Conservation (phyloP, 1,140 invertebrate genomes). For the Drosophila persimilis region DNA sequence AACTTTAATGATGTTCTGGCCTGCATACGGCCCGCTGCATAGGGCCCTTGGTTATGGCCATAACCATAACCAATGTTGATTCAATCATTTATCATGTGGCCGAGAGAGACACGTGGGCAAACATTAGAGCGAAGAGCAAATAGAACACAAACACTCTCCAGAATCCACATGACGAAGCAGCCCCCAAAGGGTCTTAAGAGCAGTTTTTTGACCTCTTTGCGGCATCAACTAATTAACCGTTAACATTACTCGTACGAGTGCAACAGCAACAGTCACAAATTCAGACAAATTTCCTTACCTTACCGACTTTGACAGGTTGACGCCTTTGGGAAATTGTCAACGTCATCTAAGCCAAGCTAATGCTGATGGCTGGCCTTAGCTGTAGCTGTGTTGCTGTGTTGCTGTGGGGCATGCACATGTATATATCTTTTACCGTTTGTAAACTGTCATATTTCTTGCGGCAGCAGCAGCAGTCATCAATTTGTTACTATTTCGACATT, state of each 20-base stretch:
- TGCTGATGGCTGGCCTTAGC: constrained; percentile 20
- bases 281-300: constrained; percentile 31
- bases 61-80: constrained; percentile 20
- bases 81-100: constrained; percentile 41
- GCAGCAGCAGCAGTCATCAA: constrained; percentile 38
- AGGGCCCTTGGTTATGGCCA: constrained; percentile 11
- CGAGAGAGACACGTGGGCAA: constrained; percentile 30
- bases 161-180: background rate
- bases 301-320: constrained; percentile 36
- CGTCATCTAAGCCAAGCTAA: constrained; percentile 60
- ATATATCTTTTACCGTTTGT: constrained; percentile 62
- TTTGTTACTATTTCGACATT: constrained; percentile 74
- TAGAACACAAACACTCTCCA: constrained; percentile 15
- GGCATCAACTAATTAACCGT: constrained; percentile 57
- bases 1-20: constrained; percentile 41
- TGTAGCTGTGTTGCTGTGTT: constrained; percentile 4
- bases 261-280: background rate
- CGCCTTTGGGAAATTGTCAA: constrained; percentile 61
- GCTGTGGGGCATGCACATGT: constrained; percentile 33
- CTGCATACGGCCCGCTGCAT: constrained; percentile 43
- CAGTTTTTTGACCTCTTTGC: constrained; percentile 60
- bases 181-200: constrained; percentile 27
- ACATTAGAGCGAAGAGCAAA: constrained; percentile 9
- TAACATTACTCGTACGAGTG: constrained; percentile 21
- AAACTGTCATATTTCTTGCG: constrained; percentile 61